phyloP scores from a whole-genome alignment of 2,888 invertebrate species.

The Acanthosepion pharaonis region DNA sequence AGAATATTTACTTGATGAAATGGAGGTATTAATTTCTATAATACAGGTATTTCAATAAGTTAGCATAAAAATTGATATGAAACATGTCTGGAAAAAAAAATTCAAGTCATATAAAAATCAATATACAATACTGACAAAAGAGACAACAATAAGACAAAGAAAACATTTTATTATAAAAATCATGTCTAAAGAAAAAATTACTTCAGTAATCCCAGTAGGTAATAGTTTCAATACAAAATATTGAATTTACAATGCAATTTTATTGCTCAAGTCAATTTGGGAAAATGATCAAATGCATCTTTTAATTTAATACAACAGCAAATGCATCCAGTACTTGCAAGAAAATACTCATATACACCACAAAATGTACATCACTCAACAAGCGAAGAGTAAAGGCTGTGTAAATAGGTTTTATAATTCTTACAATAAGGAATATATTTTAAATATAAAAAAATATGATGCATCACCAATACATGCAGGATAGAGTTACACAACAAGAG shows the following conservation, averaged over 20 bases:
- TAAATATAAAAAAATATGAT: not conserved
- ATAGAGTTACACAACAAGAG: not conserved
- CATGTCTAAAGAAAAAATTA: not conserved
- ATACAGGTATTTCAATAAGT: too few relatives aligned
- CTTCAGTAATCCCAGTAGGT: not conserved
- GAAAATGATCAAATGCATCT: too few relatives aligned
- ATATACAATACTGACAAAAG: not conserved
- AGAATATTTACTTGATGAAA: too few relatives aligned
- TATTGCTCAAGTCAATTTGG: too few relatives aligned
- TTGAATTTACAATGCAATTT: not conserved
- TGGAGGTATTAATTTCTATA: too few relatives aligned
- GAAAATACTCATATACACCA: not conserved
- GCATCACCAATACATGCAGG: not conserved
- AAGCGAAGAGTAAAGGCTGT: not conserved
- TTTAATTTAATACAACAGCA: not conserved
- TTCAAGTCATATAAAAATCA: too few relatives aligned
- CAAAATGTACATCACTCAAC: not conserved
- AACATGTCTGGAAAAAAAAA: too few relatives aligned
- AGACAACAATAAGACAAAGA: not conserved
- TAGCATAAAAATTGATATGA: too few relatives aligned
- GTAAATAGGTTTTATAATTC: too few relatives aligned
- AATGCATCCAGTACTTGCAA: not conserved
- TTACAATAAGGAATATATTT: too few relatives aligned
- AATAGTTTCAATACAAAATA: not conserved
- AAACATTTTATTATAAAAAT: not conserved